Percentiles rank a stretch among this genome's conserved stretches.
phyloP scores from a whole-genome alignment of 2,113 vertebrate genomes.

The Myodes glareolus region DNA sequence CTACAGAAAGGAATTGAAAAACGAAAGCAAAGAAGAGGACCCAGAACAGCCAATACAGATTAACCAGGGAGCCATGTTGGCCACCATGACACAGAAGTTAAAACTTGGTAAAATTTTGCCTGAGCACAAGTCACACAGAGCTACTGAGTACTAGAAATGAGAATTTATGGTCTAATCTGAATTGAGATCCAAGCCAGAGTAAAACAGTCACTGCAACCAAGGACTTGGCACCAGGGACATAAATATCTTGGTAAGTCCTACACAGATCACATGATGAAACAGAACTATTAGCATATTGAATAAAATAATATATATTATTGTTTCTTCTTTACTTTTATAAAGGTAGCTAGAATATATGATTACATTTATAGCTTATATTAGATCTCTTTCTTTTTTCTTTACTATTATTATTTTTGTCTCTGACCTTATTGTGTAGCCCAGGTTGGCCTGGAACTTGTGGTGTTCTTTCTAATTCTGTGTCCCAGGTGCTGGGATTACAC shows the following conservation, averaged over 20 bases:
- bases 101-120: neutral
- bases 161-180: neutral
- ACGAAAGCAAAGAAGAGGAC: neutral
- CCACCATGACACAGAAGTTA: neutral
- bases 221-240: neutral
- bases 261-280: neutral
- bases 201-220: neutral
- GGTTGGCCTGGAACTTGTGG: neutral
- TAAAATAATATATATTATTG: neutral
- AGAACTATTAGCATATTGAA: neutral
- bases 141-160: neutral
- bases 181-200: neutral
- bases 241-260: conserved; percentile 17
- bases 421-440: neutral
- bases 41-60: neutral
- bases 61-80: neutral
- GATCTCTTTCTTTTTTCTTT: neutral
- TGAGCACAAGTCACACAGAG: neutral
- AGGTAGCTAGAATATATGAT: neutral
- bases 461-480: neutral
- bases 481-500: neutral
- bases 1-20: neutral
- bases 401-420: neutral
- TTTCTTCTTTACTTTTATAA: neutral
- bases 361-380: conserved; percentile 1